Evolutionary conservation across 2,113 vertebrate genomes (phyloP), one percentile per base, ranked within the genome.

Genomic region (Equus quagga): DNA sequence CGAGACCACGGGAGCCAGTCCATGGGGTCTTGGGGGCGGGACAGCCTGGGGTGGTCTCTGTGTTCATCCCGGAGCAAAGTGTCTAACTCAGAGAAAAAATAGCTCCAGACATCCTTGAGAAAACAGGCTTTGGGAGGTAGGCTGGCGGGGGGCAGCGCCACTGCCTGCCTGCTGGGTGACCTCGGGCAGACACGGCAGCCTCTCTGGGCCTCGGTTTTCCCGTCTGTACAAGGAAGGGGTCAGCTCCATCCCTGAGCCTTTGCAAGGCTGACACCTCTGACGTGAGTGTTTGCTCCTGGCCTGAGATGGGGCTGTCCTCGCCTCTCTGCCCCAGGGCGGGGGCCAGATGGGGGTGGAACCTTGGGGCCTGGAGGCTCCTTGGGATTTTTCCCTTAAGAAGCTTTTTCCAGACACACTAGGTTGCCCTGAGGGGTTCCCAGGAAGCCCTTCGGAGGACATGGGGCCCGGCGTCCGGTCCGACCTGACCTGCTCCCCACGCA

Each of bases 1-100:
- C 73, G 14, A 44, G 60, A 51, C 56, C 5, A 7, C 12, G 18
- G 31, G 3, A 58, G 21, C 58, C 62, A 1, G 4, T 44, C 44
- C 62, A 41, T 1, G 0, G 5, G 5, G 44, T 1, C 26, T 26
- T 2, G 12, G 36, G 4, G 41, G 11, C 10, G 1, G 17, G 18
- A 46, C 18, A 10, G 41, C 26, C 41, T 2, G 23, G 19, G n/a
- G 12, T n/a, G 2, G 18, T 4, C 65, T 4, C 2, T 73, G 44
- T 64, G 65, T 60, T 72, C n/a, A 44, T 60, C 28, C 14, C 36
- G 70, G 26, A 73, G 41, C 44, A 6, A 72, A 51, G 44, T 36
- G 6, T 67, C 73, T 36, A 28, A 33, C 67, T 9, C 7, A 46
- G 91, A 72, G 60, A 49, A 46, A 84, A 87, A 12, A 4, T 2